Base-by-base conservation (phyloP, 2,113 vertebrate genomes). In the Holacanthus passer region DNA sequence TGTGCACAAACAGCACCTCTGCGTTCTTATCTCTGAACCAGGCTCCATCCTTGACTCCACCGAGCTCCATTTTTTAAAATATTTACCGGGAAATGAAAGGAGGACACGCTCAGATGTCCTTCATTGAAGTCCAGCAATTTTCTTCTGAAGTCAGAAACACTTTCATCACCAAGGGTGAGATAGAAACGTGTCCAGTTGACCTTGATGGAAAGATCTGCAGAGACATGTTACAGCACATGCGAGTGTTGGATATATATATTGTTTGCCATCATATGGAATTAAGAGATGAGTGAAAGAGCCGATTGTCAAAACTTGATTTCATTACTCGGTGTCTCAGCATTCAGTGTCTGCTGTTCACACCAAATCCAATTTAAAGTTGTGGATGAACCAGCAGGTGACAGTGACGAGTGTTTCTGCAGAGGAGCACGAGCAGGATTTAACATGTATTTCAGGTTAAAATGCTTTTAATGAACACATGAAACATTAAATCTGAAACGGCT, bases 1-100 rank as follows among this genome's bases (percentile, higher is more conserved):
- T 9, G 19, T 67, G 48, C 59, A 41, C 63, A 70, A 64, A 65
- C n/a, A 70, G 27, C 3, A 1, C 69, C 69, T 45, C 0, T 31
- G 43, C 12, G 62, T 77, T 81, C 48, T 63, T 77, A 52, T 77
- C 55, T 67, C 62, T 66, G 48, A 58, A 32, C 65, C 41, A 7
- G 20, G 27, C 48, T 66, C 47, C 73, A 73, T 77, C 73, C 13
- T 67, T 52, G 56, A 77, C 62, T 75, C 53, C 32, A 3, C 19
- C 43, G 14, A 50, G 45, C 37, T 70, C 14, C 31, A 41, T 65
- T 55, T 59, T 66, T 1, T 1, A n/a, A 20, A 20, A 56, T 47
- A 27, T 74, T 76, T 4, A 12, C 71, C 39, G 1, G 17, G 35
- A 66, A n/a, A 69, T 55, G 1, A 81, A 67, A 75, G 53, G 7